Evolutionary conservation across 2,113 vertebrate genomes (phyloP).

Genomic region (Myrmecobius fasciatus): DNA sequence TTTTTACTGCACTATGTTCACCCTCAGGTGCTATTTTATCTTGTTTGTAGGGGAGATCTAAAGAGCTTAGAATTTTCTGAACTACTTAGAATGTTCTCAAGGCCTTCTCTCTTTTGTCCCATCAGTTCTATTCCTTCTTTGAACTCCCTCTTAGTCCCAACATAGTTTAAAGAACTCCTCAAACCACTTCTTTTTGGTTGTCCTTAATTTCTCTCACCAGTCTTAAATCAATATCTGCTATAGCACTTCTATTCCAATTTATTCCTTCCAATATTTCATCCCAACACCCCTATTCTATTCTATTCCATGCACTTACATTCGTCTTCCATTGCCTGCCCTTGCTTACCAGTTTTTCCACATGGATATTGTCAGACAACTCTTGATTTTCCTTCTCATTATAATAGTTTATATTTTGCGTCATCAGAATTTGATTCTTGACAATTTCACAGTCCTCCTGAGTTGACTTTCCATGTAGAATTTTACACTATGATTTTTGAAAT

Average conservation of each 20-base stretch:
- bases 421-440: background rate
- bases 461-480: background rate
- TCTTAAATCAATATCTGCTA: no score
- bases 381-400: background rate
- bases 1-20: no score
- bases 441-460: background rate
- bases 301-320: background rate
- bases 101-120: background rate
- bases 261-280: no score
- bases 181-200: no score
- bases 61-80: no score
- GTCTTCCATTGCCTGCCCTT: background rate
- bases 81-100: no score
- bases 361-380: background rate
- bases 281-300: background rate
- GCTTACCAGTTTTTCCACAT: background rate
- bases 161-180: no score
- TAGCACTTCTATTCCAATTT: no score
- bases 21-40: no score
- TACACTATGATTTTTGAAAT: background rate
- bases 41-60: no score
- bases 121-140: background rate
- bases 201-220: no score
- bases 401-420: background rate
- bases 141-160: background rate